phyloP scores from a whole-genome alignment of 37 sponge, comb jelly and placozoan genomes.

The Theonella swinhoei region DNA sequence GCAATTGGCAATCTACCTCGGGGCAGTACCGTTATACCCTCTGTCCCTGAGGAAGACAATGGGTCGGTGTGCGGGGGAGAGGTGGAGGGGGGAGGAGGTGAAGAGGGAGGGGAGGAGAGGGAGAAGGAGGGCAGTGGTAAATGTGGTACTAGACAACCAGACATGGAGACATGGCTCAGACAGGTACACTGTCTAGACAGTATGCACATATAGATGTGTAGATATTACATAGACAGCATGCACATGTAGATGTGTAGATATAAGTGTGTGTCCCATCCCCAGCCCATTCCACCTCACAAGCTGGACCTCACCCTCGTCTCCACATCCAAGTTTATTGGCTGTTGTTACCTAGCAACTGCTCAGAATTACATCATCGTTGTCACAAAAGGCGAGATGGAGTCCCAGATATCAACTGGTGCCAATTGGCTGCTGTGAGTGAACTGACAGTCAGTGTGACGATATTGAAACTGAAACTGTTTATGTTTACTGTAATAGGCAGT shows the following conservation, averaged over 20 bases:
- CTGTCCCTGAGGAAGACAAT: not conserved
- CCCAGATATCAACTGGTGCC: not conserved
- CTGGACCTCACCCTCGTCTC: conserved; percentile 58
- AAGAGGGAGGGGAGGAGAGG: not conserved
- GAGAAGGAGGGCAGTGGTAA: not conserved
- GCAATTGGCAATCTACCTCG: not conserved
- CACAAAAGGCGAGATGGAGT: conserved; percentile 38
- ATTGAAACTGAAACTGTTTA: not conserved
- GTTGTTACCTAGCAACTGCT: conserved; percentile 34
- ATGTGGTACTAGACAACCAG: not conserved
- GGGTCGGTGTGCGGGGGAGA: not conserved
- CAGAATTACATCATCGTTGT: conserved; percentile 51
- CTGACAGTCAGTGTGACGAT: not conserved
- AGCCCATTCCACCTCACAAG: conserved; percentile 67
- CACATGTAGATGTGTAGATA: no score
- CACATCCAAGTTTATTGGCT: conserved; percentile 49
- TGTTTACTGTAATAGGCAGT: conserved; percentile 22
- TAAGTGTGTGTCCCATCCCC: not conserved
- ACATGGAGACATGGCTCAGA: conserved; percentile 13
- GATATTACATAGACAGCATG: no score
- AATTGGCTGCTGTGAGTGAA: conserved; percentile 34
- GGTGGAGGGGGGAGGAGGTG: not conserved
- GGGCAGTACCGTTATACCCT: not conserved
- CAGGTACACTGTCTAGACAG: conserved; percentile 27
- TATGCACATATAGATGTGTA: no score